Evolutionary conservation across 2,888 invertebrate genomes (phyloP).

Genomic region (Penaeus monodon): DNA sequence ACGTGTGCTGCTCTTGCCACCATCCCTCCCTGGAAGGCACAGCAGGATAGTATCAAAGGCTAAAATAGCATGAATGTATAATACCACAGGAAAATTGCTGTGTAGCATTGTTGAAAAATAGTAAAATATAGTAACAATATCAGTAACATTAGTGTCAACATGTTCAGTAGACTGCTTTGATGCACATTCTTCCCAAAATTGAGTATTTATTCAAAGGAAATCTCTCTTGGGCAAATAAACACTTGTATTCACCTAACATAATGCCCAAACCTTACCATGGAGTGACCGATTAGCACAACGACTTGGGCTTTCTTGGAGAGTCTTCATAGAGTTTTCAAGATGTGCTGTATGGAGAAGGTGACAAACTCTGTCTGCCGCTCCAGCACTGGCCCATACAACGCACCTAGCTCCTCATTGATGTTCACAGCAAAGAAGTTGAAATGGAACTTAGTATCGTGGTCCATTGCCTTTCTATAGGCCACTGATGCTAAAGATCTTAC

Average conservation of each 20-base stretch:
- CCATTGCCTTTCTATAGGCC: constrained; percentile 85
- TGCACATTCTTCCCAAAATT: too few species aligned
- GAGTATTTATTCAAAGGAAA: too few species aligned
- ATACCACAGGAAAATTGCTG: too few species aligned
- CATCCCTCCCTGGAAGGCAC: constrained; percentile 80
- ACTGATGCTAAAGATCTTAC: constrained; percentile 93
- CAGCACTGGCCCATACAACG: constrained; percentile 86
- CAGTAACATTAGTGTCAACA: too few species aligned
- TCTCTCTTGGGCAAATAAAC: too few species aligned
- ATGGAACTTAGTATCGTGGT: constrained; percentile 77
- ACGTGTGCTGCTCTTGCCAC: constrained; percentile 82
- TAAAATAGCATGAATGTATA: too few species aligned
- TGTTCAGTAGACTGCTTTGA: too few species aligned
- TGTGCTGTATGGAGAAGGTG: constrained; percentile 68
- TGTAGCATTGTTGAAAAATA: too few species aligned
- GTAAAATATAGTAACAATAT: too few species aligned
- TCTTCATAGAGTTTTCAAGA: constrained; percentile 79
- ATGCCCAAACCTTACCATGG: constrained; percentile 79
- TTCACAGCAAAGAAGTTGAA: constrained; percentile 94
- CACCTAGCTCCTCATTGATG: constrained; percentile 90
- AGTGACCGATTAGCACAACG: constrained; percentile 92
- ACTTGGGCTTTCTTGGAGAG: constrained; percentile 72
- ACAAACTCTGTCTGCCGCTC: constrained; percentile 71
- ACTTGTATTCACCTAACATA: too few species aligned
- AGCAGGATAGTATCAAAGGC: constrained; percentile 67